phyloP scores from a whole-genome alignment of 2,797 vertebrate species.

The Periparus ater region DNA sequence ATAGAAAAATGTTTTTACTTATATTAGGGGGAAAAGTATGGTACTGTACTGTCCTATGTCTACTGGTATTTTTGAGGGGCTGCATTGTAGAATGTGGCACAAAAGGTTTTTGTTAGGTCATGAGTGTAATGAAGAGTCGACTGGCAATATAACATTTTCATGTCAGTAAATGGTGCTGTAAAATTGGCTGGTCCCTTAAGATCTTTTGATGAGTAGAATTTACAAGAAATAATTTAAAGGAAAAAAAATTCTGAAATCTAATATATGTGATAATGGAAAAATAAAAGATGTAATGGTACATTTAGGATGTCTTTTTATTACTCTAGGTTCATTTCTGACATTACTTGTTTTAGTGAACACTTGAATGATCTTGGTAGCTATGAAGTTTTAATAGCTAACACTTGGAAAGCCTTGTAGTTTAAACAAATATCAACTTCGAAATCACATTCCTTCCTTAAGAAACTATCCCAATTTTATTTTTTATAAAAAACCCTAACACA shows the following conservation, averaged over 20 bases:
- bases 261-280: slow-evolving; percentile 47
- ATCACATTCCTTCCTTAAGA: background rate
- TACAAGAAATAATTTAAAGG: slow-evolving; percentile 11
- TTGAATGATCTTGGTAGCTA: slow-evolving; percentile 43
- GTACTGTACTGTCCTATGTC: background rate
- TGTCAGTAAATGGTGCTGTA: slow-evolving; percentile 25
- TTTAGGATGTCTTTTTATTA: slow-evolving; percentile 57
- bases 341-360: slow-evolving; percentile 40
- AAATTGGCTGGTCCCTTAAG: background rate
- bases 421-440: slow-evolving; percentile 12
- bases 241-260: slow-evolving; percentile 22
- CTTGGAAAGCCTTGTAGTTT: slow-evolving; percentile 16
- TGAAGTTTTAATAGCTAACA: slow-evolving; percentile 64
- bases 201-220: slow-evolving; percentile 15
- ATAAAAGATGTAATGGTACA: slow-evolving; percentile 18
- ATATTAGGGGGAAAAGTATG: fast-evolving
- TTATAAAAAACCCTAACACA: background rate
- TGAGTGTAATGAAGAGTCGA: slow-evolving; percentile 12
- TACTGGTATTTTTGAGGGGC: background rate
- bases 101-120: background rate
- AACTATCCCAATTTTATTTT: background rate
- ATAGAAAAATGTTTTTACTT: background rate
- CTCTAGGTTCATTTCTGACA: slow-evolving; percentile 39
- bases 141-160: slow-evolving; percentile 8
- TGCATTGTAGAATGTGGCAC: background rate